Evolutionary conservation across 2,888 invertebrate species (phyloP), one percentile per base, ranked within the genome.

Genomic region (Tolmerus cingulatus): DNA sequence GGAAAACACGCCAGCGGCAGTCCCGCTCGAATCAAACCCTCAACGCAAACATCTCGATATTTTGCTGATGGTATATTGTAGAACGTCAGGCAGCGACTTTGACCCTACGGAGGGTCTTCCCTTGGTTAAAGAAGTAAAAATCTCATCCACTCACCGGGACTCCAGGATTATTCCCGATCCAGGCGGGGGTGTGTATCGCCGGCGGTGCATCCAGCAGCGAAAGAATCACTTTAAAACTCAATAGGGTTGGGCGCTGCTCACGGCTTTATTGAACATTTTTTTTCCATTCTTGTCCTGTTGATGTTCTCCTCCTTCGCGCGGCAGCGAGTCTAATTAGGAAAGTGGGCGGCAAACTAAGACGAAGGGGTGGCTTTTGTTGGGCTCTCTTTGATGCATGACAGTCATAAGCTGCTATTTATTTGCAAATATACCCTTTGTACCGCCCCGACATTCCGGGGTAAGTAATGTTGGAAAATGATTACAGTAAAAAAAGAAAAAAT

Each of bases 361-460:
- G 23, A 12, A 66, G 27, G 66, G 66, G 2, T 19, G 12, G 12
- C 66, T 66, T 66, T 66, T 66, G 66, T 66, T 66, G 23, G 19
- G 37, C 14, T n/a, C 40, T 37, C 78, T 78, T 40, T 78, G 78
- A 78, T 78, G 43, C 37, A 76, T 76, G 76, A 76, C 78, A 78
- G 78, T 78, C 43, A 78, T 78, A 78, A 78, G 78, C 78, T 78
- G 78, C 23, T 40, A 78, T 78, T 78, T 78, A 78, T 78, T 78
- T 78, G 78, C 40, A 78, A 78, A 78, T 78, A 78, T 19, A 66
- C 66, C 23, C 66, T 27, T 66, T 66, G 40, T 78, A 78, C 40
- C 40, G 43, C 23, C 12, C 37, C 37, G 23, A 40, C 40, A 43
- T 46, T 5, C 43, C 19, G 14, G 78, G 78, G 43, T 23, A 43